Base-by-base conservation (phyloP, 1,140 invertebrate species). In the Drosophila pallidifrons region DNA sequence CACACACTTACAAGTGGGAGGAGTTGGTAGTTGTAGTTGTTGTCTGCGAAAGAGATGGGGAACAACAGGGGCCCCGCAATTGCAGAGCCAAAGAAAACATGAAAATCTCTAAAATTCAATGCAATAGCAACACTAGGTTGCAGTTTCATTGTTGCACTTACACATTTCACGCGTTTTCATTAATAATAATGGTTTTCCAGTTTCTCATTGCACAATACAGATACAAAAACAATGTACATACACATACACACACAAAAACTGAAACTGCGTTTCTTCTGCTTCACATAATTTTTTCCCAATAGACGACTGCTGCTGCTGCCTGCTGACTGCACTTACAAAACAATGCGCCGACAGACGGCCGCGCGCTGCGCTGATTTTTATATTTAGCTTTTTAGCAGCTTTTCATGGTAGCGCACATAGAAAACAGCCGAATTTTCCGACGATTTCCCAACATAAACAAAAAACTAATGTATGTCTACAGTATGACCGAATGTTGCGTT, bases 331-430 rank as follows among this genome's bases (percentile, higher is more conserved):
- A 76, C 74, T 76, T 75, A 52, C 60, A 78, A 79, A 82, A 82
- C 75, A 82, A 82, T 82, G 71, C 70, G 75, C 32, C 47, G 60
- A 82, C 63, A 72, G 52, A 78, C 58, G 54, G 46, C 49, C 52
- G 77, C 66, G 73, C 59, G 73, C 69, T 88, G 83, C 83, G 83
- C 83, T 88, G 85, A 89, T 89, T 89, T 88, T 88, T 88, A 88
- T 89, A 88, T 83, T 83, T 88, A 88, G 83, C 83, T 87, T 86
- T 86, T 86, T 87, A 86, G 82, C 82, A 87, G 82, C 82, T 82
- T 87, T 87, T 82, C 82, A 82, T 71, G 59, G 68, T 69, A 69
- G 60, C 59, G 57, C 60, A 75, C 66, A 60, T 35, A 80, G 60
- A 83, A 77, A 81, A 77, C 74, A 85, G 77, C 82, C 77, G 82